phyloP scores from a whole-genome alignment of 2,113 vertebrate species.

The Cebus imitator region DNA sequence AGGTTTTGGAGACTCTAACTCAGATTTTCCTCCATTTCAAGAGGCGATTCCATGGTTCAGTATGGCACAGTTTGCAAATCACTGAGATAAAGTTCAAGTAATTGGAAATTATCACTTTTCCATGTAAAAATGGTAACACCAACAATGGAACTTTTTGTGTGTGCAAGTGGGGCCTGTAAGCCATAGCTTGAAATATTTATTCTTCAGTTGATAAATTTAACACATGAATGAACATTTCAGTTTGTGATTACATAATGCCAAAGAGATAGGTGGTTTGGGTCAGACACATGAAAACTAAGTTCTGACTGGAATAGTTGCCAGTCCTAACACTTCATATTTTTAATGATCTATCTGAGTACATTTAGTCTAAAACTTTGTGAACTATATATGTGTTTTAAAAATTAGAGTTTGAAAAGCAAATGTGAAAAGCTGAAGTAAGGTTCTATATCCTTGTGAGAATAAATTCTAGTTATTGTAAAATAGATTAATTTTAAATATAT shows the following conservation, averaged over 20 bases:
- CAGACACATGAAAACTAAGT: not conserved
- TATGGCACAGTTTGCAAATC: not conserved
- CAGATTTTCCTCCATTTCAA: not conserved
- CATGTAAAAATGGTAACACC: slow-evolving; percentile 28
- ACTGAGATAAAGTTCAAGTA: slow-evolving; percentile 20
- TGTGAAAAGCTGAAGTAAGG: not conserved
- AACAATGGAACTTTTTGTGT: not conserved
- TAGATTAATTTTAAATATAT: not conserved
- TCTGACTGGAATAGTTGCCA: not conserved
- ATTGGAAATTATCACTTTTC: slow-evolving; percentile 22
- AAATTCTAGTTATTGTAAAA: not conserved
- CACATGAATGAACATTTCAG: not conserved
- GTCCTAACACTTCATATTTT: not conserved
- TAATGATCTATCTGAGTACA: not conserved
- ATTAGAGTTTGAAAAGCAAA: not conserved
- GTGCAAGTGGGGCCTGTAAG: not conserved
- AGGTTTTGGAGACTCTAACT: not conserved
- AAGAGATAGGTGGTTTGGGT: not conserved
- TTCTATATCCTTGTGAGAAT: not conserved
- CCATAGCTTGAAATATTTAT: slow-evolving; percentile 17
- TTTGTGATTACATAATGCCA: slow-evolving; percentile 1
- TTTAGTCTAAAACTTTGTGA: not conserved
- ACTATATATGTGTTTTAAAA: not conserved
- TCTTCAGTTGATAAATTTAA: slow-evolving; percentile 21
- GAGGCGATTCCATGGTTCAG: not conserved